Conservation (phyloP, 2,113 vertebrate genomes). For the Apteryx owenii region DNA sequence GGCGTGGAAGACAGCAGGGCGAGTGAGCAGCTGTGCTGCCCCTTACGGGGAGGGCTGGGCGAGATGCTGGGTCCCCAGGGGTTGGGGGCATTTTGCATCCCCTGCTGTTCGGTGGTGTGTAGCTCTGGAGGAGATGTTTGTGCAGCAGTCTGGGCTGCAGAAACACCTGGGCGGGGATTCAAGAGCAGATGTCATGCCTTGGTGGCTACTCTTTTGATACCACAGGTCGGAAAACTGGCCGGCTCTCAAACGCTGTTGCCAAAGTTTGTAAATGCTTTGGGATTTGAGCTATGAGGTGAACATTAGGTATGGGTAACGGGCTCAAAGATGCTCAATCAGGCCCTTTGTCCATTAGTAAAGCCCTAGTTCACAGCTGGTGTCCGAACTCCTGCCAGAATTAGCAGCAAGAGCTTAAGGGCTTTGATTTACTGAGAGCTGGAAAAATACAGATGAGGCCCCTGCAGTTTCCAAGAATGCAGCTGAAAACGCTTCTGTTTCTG, state of each 20-base stretch:
- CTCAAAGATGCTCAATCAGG: neutral
- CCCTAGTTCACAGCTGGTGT: constrained; percentile 42
- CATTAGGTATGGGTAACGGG: accelerated
- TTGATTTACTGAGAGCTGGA: constrained; percentile 60
- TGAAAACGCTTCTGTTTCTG: neutral
- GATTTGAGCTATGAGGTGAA: neutral
- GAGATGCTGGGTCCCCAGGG: accelerated
- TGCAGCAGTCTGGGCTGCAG: neutral
- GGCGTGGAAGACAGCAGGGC: neutral
- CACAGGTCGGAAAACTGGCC: neutral
- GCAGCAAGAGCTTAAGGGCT: constrained; percentile 60
- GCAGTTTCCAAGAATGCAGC: neutral
- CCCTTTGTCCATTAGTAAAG: constrained; percentile 49
- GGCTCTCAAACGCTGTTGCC: neutral
- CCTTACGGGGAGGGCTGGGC: neutral
- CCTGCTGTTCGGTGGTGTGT: neutral
- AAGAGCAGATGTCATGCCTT: accelerated
- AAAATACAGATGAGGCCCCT: constrained; percentile 45
- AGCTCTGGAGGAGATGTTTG: neutral
- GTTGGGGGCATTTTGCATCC: neutral
- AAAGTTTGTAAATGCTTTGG: neutral
- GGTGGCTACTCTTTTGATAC: neutral
- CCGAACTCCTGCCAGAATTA: constrained; percentile 61
- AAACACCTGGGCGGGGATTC: neutral
- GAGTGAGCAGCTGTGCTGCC: neutral